Base-by-base conservation (phyloP, 2,797 vertebrate species). In the Mastacembelus armatus region DNA sequence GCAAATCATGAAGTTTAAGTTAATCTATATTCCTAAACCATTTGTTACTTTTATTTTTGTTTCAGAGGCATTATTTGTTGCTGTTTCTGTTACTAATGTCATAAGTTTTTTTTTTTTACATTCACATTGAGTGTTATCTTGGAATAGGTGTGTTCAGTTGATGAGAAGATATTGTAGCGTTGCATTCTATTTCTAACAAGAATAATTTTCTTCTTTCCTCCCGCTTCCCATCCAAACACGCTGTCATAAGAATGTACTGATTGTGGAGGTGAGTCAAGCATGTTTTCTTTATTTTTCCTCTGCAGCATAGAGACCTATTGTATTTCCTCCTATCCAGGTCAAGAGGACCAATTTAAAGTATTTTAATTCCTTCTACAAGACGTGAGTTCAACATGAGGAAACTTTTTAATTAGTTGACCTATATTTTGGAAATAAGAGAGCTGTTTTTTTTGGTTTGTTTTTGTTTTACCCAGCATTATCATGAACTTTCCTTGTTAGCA, bases 191-290 rank as follows among this genome's bases (percentile, higher is more conserved):
- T 79, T 60, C 70, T 64, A 67, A 78, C 72, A 47, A 71, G 22
- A 71, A 26, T 81, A 74, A 81, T 52, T 57, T 14, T 85, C 68
- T 85, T 33, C 35, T 66, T 66, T 49, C 51, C 63, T 77, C 63
- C 21, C 67, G 57, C 42, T 33, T 64, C 22, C 68, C 43, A 71
- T 44, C 77, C 39, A 69, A 42, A 66, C 73, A 72, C 75, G 68
- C 60, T 36, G 30, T 38, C 74, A 43, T 80, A 73, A 95, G 94
- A 95, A 95, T 30, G 91, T 94, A 36, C 89, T 95, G 83, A 91
- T 95, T 66, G 93, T 95, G 50, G 94, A 95, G 93, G 93, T 95
- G 74, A 93, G 92, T 92, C 77, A 75, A 51, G 60, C 45, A 27
- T 78, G 19, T 65, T 81, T 80, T 56, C n/a, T 52, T 27, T 73